Evolutionary conservation across 2,113 vertebrate species (phyloP), one percentile per base, ranked within the genome.

Genomic region (Cavia aperea): DNA sequence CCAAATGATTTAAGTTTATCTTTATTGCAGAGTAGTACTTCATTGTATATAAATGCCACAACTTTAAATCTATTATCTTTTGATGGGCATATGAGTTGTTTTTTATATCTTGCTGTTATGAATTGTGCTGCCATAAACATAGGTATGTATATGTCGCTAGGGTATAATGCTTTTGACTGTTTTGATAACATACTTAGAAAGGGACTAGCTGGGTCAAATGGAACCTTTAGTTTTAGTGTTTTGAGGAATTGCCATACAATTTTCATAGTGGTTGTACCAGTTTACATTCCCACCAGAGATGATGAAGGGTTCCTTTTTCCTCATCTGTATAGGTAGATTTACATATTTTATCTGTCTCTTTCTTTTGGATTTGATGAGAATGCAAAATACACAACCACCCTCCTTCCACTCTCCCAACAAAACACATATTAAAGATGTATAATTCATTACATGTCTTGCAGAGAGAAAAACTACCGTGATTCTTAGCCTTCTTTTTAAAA

Each of bases 361-460:
- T 5, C 12, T 73, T 81, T 23, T 49, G 13, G 46, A 43, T 73
- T 87, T 70, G 56, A 73, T 75, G 86, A 89, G 12, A 78, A 73
- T 14, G 86, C 0, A 13, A 2, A 72, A 49, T 0, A 13, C n/a
- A 15, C 65, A 60, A 11, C 15, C 4, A 19, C 21, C 1, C 18
- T 43, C 1, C 51, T 36, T 7, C 10, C 65, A 51, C 60, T 83
- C 11, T 36, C 39, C 31, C 5, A 31, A 29, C 7, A n/a, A 51
- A 46, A 75, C 7, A 56, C 7, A 62, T n/a, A 70, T 70, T 70
- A 21, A 19, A 70, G 11, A 68, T 11, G 2, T 6, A 36, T 58
- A 85, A 39, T 24, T 93, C 70, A 24, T 60, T 70, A 54, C 56
- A 23, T 65, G 8, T 60, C 33, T 82, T 43, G 3, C 15, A 77